Percentiles rank a stretch among this genome's conserved stretches.
phyloP scores from a whole-genome alignment of 2,113 vertebrate genomes.

The Sinocyclocheilus rhinocerous region DNA sequence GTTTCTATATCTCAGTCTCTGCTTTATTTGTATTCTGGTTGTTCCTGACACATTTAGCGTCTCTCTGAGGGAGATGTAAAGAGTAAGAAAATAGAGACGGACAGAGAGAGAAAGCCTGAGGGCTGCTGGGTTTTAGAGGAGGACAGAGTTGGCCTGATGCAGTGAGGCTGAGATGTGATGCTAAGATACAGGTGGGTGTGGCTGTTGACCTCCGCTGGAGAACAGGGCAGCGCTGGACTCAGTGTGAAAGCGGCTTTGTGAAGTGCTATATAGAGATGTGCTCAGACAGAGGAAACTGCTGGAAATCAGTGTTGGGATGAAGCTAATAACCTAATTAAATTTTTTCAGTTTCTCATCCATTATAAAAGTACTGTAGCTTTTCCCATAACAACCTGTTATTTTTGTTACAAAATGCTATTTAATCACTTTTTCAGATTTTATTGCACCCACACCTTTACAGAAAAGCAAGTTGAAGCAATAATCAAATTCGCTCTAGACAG shows the following conservation, averaged over 20 bases:
- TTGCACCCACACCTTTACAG: background rate
- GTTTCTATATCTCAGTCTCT: constrained; percentile 9
- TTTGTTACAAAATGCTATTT: background rate
- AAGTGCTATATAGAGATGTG: constrained; percentile 31
- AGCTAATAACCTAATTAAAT: background rate
- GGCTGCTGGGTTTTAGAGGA: constrained; percentile 26
- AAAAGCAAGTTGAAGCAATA: background rate
- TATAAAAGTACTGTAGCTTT: background rate
- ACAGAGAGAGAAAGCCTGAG: constrained; percentile 48
- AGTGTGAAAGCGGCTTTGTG: constrained; percentile 30
- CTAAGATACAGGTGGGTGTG: constrained; percentile 26
- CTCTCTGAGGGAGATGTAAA: constrained; percentile 29
- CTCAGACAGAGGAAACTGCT: constrained; percentile 2
- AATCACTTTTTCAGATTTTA: background rate
- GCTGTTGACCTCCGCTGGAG: constrained; percentile 30
- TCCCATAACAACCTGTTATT: constrained; percentile 1
- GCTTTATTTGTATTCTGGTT: constrained; percentile 29
- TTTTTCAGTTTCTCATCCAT: background rate
- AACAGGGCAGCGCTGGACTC: constrained; percentile 11
- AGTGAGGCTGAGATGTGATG: constrained; percentile 28
- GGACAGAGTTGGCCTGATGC: constrained; percentile 17
- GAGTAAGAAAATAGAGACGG: constrained; percentile 11
- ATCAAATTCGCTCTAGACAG: background rate
- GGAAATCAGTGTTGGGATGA: constrained; percentile 25
- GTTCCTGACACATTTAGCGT: constrained; percentile 35